Evolutionary conservation across 2,797 vertebrate genomes (phyloP).

Genomic region (Uromys caudimaculatus): DNA sequence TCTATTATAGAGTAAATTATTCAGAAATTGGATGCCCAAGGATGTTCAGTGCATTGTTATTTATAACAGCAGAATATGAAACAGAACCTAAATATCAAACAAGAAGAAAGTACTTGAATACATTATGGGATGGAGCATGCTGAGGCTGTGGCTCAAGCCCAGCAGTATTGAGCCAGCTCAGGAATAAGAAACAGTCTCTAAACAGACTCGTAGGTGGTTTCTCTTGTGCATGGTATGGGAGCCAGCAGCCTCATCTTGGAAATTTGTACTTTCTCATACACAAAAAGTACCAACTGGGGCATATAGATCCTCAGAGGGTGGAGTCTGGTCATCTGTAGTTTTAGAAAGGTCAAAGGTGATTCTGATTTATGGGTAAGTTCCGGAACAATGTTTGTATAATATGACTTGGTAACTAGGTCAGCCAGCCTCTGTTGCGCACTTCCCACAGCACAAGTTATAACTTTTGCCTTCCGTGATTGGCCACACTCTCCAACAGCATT

Average conservation of each 20-base stretch:
- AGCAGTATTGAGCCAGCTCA: background rate
- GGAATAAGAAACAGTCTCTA: background rate
- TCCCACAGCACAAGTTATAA: background rate
- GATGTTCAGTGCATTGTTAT: constrained; percentile 61
- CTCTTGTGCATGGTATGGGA: background rate
- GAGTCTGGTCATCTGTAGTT: background rate
- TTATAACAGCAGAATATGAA: constrained; percentile 64
- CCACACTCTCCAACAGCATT: background rate
- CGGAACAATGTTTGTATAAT: background rate
- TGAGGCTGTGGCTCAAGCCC: constrained; percentile 12
- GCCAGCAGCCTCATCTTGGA: background rate
- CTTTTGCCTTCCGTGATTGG: background rate
- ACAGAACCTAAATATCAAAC: constrained; percentile 26
- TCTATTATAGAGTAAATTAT: constrained; percentile 66
- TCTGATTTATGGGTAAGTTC: constrained; percentile 26
- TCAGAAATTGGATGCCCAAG: constrained; percentile 47
- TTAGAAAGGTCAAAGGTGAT: constrained; percentile 6
- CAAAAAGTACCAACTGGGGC: background rate
- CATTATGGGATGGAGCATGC: background rate
- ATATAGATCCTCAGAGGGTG: background rate
- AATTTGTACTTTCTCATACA: background rate
- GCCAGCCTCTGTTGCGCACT: background rate
- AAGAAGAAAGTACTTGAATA: constrained; percentile 41
- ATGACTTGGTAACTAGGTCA: background rate
- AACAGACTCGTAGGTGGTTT: background rate